Evolutionary conservation across 92 coral and sea anemone species (phyloP), one percentile per base, ranked within the genome.

Genomic region (Ricordea florida): DNA sequence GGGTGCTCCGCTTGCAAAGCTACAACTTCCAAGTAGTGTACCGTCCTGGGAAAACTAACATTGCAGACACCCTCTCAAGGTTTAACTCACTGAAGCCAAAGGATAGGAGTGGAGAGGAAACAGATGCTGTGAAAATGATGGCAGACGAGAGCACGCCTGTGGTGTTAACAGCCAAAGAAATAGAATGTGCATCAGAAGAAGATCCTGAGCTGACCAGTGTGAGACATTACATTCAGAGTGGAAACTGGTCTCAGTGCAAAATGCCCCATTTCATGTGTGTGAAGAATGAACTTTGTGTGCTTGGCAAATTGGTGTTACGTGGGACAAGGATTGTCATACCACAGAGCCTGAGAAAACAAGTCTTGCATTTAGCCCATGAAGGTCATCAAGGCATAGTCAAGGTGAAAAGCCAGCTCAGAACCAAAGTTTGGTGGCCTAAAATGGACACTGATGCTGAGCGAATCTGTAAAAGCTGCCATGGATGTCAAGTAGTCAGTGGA

Each of bases 371-470:
- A 34, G 85, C 89, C 27, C 89, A 77, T 26, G 57, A 84, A 21
- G 85, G 85, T 10, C 90, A 78, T 18, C 85, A 51, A 15, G 90
- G 90, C 1, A 69, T 78, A 3, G 78, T 80, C 6, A 64, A 64
- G 68, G 72, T 52, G 50, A 86, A 66, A 47, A 42, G 47, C 2
- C 49, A 77, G 21, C 51, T 85, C 44, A 35, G 87, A 57, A 73
- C 79, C n/a, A 86, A 86, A 16, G 87, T 80, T 24, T 86, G 85
- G 82, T 85, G 81, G 80, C 90, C 90, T 5, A 64, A 34, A 51
- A 30, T 84, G 23, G 80, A 84, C 41, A 17, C 18, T 30, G 86
- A 79, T 25, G 90, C 81, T 18, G 74, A 80, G 55, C 48, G 46
- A 62, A 47, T 61, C 10, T 85, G 90, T 76, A 78, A 71, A 64